Percentiles rank a stretch among this genome's conserved stretches.
Evolutionary conservation across 2,797 vertebrate genomes (phyloP).

Genomic region (Pseudochirops cupreus): DNA sequence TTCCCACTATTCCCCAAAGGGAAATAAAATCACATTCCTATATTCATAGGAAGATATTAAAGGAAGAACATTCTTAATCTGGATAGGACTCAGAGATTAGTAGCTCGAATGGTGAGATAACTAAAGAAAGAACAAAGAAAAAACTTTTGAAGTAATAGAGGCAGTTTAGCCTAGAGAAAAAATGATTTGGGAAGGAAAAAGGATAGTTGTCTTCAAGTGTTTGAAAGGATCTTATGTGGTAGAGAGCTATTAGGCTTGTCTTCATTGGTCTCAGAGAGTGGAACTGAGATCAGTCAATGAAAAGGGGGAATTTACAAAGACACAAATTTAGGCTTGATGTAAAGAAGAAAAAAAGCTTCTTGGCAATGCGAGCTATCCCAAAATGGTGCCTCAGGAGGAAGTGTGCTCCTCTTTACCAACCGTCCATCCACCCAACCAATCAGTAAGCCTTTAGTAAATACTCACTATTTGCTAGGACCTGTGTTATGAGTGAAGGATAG

Average conservation of each 20-base stretch:
- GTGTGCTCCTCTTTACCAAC: background rate
- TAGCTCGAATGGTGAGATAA: background rate
- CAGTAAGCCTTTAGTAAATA: background rate
- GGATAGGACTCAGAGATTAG: background rate
- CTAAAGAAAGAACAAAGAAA: background rate
- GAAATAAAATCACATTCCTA: background rate
- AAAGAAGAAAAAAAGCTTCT: background rate
- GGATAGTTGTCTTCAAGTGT: background rate
- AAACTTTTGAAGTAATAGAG: background rate
- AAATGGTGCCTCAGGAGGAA: background rate
- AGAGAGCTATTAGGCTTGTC: background rate
- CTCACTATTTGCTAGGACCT: background rate
- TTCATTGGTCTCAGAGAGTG: background rate
- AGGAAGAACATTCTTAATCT: background rate
- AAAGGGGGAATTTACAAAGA: background rate
- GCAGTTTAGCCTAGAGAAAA: background rate
- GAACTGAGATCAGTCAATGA: background rate
- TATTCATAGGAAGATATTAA: background rate
- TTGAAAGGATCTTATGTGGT: background rate
- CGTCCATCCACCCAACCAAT: background rate
- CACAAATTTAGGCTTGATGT: background rate
- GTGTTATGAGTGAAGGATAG: background rate
- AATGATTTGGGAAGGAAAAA: background rate
- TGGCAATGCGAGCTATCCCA: background rate
- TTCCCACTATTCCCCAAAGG: constrained; percentile 22